Base-by-base conservation (phyloP, 2,888 invertebrate genomes). In the Trachelus tabidus region DNA sequence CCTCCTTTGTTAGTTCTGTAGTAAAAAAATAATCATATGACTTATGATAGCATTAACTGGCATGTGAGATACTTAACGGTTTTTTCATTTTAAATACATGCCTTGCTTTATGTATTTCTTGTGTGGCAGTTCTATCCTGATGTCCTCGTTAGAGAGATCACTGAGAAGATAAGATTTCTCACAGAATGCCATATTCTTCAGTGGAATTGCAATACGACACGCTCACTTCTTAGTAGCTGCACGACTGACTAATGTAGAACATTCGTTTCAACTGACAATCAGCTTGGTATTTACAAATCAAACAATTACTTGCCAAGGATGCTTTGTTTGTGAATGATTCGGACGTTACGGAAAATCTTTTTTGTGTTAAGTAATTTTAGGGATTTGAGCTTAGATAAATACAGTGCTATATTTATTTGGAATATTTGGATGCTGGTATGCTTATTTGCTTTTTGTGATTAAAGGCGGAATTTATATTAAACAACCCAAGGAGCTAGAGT, bases 161-260 rank as follows among this genome's bases (percentile, higher is more conserved):
- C 73, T 80, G 12, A 85, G 78, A 0, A 88, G 82, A 81, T 83
- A 84, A 75, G 86, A 80, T 34, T 76, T 85, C 79, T 88, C 88
- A 34, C 80, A 79, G 0, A 82, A 76, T 73, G 79, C 81, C 87
- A 87, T 86, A 78, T 33, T 33, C 78, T 82, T 75, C 80, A 77
- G 34, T 33, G 56, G 15, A 56, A 75, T 40, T 33, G n/a, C 23
- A 73, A 34, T n/a, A 11, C 35, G n/a, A 71, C 73, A 77, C 40
- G 73, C 76, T 77, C 76, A 56, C 76, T 77, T 33, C 33, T 80
- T 69, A 76, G 40, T 40, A 79, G 77, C 73, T 74, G 78, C 40
- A 74, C 79, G 75, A 79, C 73, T 75, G 75, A 77, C 81, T 79
- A 81, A 68, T 73, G 69, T 35, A 79, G 76, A 79, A 79, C 12